A percentile compares a stretch with the other conserved stretches of the same genome.
Evolutionary conservation across 1,140 invertebrate genomes (phyloP).

Genomic region (Trichonephila clavata): DNA sequence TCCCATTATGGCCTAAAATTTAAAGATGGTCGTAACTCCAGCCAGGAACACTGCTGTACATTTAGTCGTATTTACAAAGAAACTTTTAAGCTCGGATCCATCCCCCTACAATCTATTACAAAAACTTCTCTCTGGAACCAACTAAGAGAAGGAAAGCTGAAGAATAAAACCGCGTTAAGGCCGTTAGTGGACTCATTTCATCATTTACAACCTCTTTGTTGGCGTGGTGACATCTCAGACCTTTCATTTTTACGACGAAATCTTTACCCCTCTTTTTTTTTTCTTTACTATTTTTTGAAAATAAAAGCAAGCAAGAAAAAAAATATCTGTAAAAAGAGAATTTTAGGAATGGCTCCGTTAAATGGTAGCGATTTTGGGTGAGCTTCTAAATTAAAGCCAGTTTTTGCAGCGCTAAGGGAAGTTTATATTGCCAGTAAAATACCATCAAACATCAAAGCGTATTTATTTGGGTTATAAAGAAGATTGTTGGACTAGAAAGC

Average conservation of each 20-base stretch:
- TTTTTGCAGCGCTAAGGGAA: constrained; percentile 27
- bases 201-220: constrained; percentile 62
- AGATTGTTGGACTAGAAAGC: constrained; percentile 40
- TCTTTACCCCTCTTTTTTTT: background rate
- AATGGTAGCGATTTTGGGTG: constrained; percentile 59
- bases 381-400: constrained; percentile 69
- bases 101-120: constrained; percentile 62
- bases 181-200: constrained; percentile 50
- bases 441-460: constrained; percentile 68
- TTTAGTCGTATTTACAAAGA: constrained; percentile 38
- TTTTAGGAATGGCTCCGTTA: constrained; percentile 51
- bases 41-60: constrained; percentile 20
- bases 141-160: background rate
- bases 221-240: constrained; percentile 60
- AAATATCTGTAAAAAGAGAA: background rate
- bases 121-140: background rate
- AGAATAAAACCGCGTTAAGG: constrained; percentile 55
- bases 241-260: constrained; percentile 63
- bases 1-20: constrained; percentile 46
- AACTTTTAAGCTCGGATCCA: constrained; percentile 53
- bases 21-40: constrained; percentile 40
- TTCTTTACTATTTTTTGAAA: constrained; percentile 16
- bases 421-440: constrained; percentile 73
- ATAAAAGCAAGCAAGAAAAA: background rate
- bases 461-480: constrained; percentile 69